Percentiles rank a stretch among this genome's conserved stretches.
phyloP scores from a whole-genome alignment of 2,113 vertebrate species.

The Zosterops borbonicus region DNA sequence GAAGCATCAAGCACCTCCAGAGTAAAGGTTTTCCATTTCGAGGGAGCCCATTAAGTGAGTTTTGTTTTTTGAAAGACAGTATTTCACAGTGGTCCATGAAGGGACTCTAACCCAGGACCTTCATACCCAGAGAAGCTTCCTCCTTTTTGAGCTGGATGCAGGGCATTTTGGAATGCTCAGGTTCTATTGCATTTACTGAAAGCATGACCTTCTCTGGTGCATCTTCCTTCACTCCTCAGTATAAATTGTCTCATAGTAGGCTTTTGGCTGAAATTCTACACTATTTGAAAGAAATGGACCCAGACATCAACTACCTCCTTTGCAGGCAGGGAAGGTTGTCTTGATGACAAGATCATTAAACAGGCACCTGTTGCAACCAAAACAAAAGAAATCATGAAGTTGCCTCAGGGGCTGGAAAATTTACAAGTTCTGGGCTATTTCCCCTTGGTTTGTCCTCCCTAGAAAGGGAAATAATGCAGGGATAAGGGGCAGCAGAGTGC shows the following conservation, averaged over 20 bases:
- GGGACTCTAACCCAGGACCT: background rate
- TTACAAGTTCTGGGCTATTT: background rate
- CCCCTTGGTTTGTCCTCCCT: background rate
- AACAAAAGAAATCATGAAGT: background rate
- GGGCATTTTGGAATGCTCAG: background rate
- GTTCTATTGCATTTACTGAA: background rate
- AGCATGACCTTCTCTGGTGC: background rate
- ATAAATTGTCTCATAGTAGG: background rate
- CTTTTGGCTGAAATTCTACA: background rate
- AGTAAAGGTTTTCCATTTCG: background rate
- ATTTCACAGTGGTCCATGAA: accelerated
- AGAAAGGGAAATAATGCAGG: background rate
- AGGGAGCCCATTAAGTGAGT: background rate
- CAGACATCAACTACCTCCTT: background rate
- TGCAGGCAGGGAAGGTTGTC: background rate
- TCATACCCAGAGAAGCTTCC: accelerated
- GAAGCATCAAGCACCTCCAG: background rate
- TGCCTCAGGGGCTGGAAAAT: background rate
- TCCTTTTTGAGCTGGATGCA: background rate
- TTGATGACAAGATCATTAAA: background rate
- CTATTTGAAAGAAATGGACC: background rate
- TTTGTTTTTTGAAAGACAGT: background rate
- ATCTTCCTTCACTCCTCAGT: background rate
- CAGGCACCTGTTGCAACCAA: background rate
- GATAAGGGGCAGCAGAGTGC: background rate